Conservation (phyloP, 1,140 invertebrate genomes). For the Artemia franciscana region DNA sequence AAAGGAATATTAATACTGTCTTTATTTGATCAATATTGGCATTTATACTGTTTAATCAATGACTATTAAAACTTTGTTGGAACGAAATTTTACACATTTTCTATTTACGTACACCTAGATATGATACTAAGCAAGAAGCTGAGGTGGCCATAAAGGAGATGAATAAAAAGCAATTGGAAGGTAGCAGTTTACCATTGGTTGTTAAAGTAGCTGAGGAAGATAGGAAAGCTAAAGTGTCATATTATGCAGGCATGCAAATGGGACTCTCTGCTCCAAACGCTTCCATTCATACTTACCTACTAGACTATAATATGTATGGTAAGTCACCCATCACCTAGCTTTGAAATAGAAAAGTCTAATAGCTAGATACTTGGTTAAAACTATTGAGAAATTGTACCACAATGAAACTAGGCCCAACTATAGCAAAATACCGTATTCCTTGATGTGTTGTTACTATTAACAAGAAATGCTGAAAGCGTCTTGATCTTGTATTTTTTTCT, state of each 20-base stretch:
- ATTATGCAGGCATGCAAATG: conserved; percentile 12
- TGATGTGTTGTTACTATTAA: not conserved
- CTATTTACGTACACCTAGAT: conserved; percentile 9
- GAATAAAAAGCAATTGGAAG: conserved; percentile 22
- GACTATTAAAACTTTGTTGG: too few species aligned
- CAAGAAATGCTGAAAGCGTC: not conserved
- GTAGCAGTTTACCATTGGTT: conserved; percentile 20
- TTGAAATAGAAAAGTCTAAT: not conserved
- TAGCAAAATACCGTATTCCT: not conserved
- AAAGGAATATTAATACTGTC: too few species aligned
- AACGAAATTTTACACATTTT: too few species aligned
- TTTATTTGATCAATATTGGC: too few species aligned
- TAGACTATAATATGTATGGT: not conserved
- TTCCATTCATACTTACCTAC: not conserved
- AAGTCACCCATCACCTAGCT: not conserved
- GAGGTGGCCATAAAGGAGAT: conserved; percentile 23
- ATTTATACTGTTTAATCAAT: too few species aligned
- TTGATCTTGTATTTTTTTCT: not conserved
- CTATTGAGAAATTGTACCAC: not conserved
- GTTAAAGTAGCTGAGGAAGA: conserved; percentile 30
- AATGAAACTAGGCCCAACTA: not conserved
- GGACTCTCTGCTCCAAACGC: not conserved
- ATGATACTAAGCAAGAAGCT: conserved; percentile 18
- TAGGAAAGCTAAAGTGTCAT: conserved; percentile 18
- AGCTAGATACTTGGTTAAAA: not conserved